These are phyloP conservation scores for Megaceryle maxima DNA, from an alignment of 2,113 vertebrate species.

Conservation along the genomic window DNA sequence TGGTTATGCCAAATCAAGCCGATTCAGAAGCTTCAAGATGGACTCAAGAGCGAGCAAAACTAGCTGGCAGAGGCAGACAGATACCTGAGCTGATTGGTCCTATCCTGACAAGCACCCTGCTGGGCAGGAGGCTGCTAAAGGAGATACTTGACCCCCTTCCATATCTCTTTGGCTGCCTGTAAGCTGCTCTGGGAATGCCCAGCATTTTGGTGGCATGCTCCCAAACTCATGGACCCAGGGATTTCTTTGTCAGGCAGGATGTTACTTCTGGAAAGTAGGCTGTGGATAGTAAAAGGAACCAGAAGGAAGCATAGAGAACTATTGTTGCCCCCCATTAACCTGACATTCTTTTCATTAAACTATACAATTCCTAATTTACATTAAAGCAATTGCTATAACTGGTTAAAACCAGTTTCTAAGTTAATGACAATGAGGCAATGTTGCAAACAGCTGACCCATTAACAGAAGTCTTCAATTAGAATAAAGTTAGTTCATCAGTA, in stretches of 20 bases:
- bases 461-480: constrained; percentile 20
- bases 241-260: not conserved
- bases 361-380: constrained; percentile 47
- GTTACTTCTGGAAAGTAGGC: constrained; percentile 4
- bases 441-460: constrained; percentile 34
- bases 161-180: not conserved
- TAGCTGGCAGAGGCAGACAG: not conserved
- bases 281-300: not conserved
- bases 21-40: not conserved
- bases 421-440: constrained; percentile 30
- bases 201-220: not conserved
- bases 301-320: not conserved
- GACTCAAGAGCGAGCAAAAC: not conserved
- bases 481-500: constrained; percentile 16
- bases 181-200: not conserved
- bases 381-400: constrained; percentile 4
- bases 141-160: not conserved
- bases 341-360: constrained; percentile 51
- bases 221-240: not conserved
- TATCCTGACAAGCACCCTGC: not conserved
- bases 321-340: constrained; percentile 13
- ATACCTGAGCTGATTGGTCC: not conserved
- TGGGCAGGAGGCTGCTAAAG: not conserved
- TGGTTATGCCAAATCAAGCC: not conserved
- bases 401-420: constrained; percentile 38